These are phyloP conservation scores for Brachystomella parvula DNA, from an alignment of 1,140 invertebrate genomes.

Conservation along the genomic window DNA sequence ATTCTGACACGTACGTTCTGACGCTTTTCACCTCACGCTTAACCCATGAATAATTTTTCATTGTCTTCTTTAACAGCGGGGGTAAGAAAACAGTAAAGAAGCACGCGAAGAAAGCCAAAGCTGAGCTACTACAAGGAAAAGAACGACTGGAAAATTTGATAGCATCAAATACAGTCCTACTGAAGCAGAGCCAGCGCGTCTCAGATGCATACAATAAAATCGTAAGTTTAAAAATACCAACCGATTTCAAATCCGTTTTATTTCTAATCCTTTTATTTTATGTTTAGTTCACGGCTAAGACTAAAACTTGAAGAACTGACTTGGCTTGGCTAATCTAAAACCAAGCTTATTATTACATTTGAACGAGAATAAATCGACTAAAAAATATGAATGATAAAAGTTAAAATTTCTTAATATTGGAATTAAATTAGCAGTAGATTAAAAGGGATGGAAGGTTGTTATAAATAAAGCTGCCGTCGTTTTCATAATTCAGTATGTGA, in stretches of 20 bases:
- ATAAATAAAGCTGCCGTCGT: neutral
- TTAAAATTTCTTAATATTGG: no score
- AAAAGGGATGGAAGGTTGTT: neutral
- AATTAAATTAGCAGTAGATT: no score
- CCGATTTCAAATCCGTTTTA: neutral
- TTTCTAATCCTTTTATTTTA: no score
- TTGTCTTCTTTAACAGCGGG: conserved; percentile 3
- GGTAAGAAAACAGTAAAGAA: conserved; percentile 14
- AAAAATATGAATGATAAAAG: no score
- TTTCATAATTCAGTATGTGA: neutral
- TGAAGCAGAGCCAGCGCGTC: neutral
- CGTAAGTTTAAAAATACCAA: neutral
- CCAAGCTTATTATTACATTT: no score
- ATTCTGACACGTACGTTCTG: conserved; percentile 20
- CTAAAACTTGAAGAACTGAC: no score
- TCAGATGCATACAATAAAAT: neutral
- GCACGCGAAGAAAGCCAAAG: conserved; percentile 24
- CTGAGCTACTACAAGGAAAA: conserved; percentile 25
- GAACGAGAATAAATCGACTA: no score
- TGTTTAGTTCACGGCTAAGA: no score
- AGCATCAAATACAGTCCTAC: neutral
- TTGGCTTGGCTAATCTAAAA: no score
- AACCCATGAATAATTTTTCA: conserved; percentile 1
- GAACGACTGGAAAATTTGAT: conserved; percentile 15
- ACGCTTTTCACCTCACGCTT: neutral